A percentile compares a stretch with the other conserved stretches of the same genome.
phyloP scores from a whole-genome alignment of 2,888 invertebrate genomes.

The Caenorhabditis sulstoni region DNA sequence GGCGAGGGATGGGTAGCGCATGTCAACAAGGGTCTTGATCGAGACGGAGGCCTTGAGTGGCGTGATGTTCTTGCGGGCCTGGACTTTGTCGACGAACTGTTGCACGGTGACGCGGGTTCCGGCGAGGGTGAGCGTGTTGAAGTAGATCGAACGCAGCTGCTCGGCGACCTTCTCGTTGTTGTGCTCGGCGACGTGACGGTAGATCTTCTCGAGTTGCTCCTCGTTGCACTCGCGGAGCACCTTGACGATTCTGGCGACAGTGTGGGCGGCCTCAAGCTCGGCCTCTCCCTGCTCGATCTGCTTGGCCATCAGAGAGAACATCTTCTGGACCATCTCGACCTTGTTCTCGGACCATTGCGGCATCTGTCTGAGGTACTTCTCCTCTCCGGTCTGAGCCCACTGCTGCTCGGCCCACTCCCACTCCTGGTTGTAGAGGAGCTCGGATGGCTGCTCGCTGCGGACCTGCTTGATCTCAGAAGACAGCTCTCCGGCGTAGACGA shows the following conservation, averaged over 20 bases:
- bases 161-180: constrained; percentile 58
- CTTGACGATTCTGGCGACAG: constrained; percentile 73
- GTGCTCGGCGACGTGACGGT: constrained; percentile 55
- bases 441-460: constrained; percentile 48
- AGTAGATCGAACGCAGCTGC: constrained; percentile 70
- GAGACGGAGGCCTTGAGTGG: constrained; percentile 66
- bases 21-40: constrained; percentile 69
- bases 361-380: constrained; percentile 64
- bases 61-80: constrained; percentile 65
- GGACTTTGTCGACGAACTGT: constrained; percentile 68
- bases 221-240: constrained; percentile 69
- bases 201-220: constrained; percentile 66
- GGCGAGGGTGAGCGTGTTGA: constrained; percentile 71
- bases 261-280: constrained; percentile 61
- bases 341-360: constrained; percentile 60
- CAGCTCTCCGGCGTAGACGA: constrained; percentile 61
- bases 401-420: constrained; percentile 67
- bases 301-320: constrained; percentile 63
- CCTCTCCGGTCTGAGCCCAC: constrained; percentile 69
- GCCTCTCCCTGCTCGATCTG: constrained; percentile 60
- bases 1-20: constrained; percentile 63
- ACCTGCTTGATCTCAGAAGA: constrained; percentile 56
- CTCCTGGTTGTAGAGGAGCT: constrained; percentile 69
- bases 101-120: constrained; percentile 71
- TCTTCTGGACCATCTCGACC: constrained; percentile 63